Conservation (phyloP, 1,140 invertebrate species). For the Onthophagus taurus region DNA sequence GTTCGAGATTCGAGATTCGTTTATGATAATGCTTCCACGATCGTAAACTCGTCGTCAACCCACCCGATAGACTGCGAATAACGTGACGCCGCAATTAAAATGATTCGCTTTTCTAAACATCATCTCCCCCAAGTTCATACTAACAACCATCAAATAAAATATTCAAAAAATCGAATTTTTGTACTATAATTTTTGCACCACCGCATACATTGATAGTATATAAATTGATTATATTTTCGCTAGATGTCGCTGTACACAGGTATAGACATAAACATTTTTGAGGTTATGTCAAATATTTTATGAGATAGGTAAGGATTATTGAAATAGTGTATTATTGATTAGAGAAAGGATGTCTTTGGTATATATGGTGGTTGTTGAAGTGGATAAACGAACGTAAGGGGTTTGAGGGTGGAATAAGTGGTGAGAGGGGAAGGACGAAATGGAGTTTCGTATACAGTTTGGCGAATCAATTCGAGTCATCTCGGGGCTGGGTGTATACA, state of each 20-base stretch:
- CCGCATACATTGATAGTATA: too few species aligned
- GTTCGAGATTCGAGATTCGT: conserved; percentile 10
- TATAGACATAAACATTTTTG: too few species aligned
- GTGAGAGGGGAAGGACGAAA: background rate
- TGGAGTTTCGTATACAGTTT: conserved; percentile 17
- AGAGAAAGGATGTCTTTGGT: too few species aligned
- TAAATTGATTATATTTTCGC: too few species aligned
- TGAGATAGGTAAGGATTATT: too few species aligned
- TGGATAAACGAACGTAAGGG: conserved; percentile 1
- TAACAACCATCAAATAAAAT: too few species aligned
- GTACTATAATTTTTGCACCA: too few species aligned
- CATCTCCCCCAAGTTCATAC: background rate
- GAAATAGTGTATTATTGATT: background rate
- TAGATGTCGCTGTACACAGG: too few species aligned
- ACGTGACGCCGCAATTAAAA: background rate
- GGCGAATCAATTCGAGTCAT: conserved; percentile 20
- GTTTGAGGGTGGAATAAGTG: background rate
- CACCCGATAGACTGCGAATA: conserved; percentile 12
- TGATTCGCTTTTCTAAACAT: background rate
- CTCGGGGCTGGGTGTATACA: conserved; percentile 21
- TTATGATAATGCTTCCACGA: conserved; percentile 10
- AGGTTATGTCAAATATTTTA: too few species aligned
- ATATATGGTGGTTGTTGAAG: too few species aligned
- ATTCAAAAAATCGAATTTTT: too few species aligned
- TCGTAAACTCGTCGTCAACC: conserved; percentile 13